Base-by-base conservation (phyloP, 2,888 invertebrate genomes). In the Eretmocerus hayati region DNA sequence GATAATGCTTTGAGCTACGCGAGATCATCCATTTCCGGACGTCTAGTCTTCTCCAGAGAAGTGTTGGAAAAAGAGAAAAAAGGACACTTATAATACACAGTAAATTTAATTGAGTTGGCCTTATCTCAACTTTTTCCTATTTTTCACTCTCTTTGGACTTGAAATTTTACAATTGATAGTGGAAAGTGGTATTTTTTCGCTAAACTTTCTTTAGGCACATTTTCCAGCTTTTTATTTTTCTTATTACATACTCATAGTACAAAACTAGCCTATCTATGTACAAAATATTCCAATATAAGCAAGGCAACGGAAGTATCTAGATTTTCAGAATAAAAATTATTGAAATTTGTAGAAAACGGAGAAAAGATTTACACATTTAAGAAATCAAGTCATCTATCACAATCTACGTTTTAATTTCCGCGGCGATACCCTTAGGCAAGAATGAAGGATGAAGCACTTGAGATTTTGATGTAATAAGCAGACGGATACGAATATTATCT, bases 221-320 rank as follows among this genome's bases (percentile, higher is more conserved):
- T 51, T 52, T 54, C 46, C 42, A 51, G 40, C 48, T 42, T 37
- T 44, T 9, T 37, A 18, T 16, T 9, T 33, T 33, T 44, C 40
- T 22, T 26, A 36, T 42, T 39, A 37, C 43, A 43, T 43, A 42
- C 45, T 44, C 57, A 61, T 61, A 60, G 63, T 69, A 69, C 55
- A 69, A 67, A 69, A 69, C 62, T 67, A 67, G 56, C 59, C 65
- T 69, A 69, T 58, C 61, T 69, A 69, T 69, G 59, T 69, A 69
- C 68, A 69, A 56, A 56, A 48, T 43, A 61, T 63, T 57, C 60
- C 59, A 56, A 58, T 56, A 42, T 48, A 45, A 36, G 55, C 57
- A 57, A 50, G 44, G 37, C 48, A 39, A 53, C 44, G 54, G 48
- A 46, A 46, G 38, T 44, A 3, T 15, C 31, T 45, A n/a, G 9